Evolutionary conservation across 2,797 vertebrate genomes (phyloP).

Genomic region (Aselliscus stoliczkanus): DNA sequence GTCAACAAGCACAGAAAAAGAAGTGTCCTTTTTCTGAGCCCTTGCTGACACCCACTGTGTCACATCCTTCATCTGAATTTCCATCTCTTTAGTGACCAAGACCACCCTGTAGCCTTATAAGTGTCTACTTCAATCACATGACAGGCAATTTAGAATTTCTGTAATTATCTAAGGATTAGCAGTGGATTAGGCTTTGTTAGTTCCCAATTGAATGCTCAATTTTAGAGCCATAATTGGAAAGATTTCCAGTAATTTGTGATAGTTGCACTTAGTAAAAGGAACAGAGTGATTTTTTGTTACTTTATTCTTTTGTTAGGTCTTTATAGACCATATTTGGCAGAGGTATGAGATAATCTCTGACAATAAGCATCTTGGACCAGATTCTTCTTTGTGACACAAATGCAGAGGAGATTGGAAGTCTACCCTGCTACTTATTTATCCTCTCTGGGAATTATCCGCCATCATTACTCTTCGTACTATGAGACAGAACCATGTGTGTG

Average conservation of each 20-base stretch:
- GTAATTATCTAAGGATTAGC: constrained; percentile 61
- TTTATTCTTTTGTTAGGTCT: constrained; percentile 35
- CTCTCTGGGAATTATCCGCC: not conserved
- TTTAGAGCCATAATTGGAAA: constrained; percentile 55
- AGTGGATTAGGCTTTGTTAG: constrained; percentile 18
- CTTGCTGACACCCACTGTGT: not conserved
- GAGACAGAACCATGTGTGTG: not conserved
- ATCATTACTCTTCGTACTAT: not conserved
- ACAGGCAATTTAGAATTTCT: constrained; percentile 35
- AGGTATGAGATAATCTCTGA: constrained; percentile 16
- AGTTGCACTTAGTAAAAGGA: constrained; percentile 38
- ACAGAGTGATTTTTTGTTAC: constrained; percentile 46
- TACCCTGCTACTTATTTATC: not conserved
- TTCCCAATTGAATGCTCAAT: constrained; percentile 32
- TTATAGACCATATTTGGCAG: constrained; percentile 15
- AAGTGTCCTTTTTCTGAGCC: not conserved
- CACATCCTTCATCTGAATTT: not conserved
- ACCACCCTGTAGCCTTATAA: not conserved
- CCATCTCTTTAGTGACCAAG: not conserved
- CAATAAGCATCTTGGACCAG: not conserved
- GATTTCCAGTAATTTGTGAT: constrained; percentile 56
- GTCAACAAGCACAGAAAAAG: not conserved
- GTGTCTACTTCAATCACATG: constrained; percentile 41
- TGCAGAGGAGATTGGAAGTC: not conserved
- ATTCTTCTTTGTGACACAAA: not conserved